phyloP scores from a whole-genome alignment of 2,888 invertebrate genomes.

The Beris morrisii region DNA sequence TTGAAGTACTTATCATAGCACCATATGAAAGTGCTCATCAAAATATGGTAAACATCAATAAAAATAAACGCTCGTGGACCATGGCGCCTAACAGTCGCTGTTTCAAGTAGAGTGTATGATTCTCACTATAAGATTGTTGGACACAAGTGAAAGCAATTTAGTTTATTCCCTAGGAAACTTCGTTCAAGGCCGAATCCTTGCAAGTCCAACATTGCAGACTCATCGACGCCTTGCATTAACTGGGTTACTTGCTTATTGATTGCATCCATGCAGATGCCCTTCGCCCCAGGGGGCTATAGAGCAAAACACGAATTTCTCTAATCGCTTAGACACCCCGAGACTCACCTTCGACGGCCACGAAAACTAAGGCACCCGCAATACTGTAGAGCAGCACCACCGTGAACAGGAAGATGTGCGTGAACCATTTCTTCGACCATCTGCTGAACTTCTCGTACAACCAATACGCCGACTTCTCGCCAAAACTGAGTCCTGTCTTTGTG shows the following conservation, averaged over 20 bases:
- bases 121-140: neutral
- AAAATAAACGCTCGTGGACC: neutral
- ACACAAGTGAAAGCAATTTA: neutral
- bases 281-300: no score
- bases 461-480: constrained; percentile 79
- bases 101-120: neutral
- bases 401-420: constrained; percentile 84
- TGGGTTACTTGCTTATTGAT: no score
- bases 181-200: no score
- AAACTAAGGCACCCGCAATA: constrained; percentile 77
- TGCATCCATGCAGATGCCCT: no score
- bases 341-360: constrained; percentile 77
- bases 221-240: no score
- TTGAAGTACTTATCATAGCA: no score
- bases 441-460: constrained; percentile 79
- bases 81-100: constrained; percentile 14
- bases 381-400: constrained; percentile 77
- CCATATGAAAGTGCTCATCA: no score
- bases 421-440: constrained; percentile 79
- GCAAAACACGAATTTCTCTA: no score
- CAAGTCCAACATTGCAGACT: no score
- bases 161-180: no score
- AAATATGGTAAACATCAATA: neutral
- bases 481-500: constrained; percentile 80
- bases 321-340: constrained; percentile 19